Conservation (phyloP, 2,797 vertebrate species). For the Allenopithecus nigroviridis region DNA sequence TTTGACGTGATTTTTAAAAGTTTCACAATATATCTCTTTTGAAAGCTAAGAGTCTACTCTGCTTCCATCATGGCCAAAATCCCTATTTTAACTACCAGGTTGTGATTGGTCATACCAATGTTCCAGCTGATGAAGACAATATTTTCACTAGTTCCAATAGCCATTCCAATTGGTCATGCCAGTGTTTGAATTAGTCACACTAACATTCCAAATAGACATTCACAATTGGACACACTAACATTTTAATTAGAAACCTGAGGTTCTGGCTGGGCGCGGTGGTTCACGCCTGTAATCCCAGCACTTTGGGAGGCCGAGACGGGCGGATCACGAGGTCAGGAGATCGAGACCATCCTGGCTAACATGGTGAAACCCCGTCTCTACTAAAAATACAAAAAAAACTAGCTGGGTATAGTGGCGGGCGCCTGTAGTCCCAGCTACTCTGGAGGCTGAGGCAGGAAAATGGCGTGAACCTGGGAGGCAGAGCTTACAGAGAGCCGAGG, state of each 20-base stretch:
- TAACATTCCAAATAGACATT: background rate
- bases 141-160: constrained; percentile 39
- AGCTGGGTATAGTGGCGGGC: too few relatives aligned
- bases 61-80: background rate
- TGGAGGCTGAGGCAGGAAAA: too few relatives aligned
- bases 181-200: background rate
- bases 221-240: background rate
- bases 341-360: too few relatives aligned
- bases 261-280: background rate
- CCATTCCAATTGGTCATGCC: constrained; percentile 8
- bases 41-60: constrained; percentile 25
- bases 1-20: background rate
- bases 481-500: too few relatives aligned
- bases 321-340: too few relatives aligned
- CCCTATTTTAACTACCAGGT: background rate
- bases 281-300: too few relatives aligned
- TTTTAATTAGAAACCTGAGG: constrained; percentile 18
- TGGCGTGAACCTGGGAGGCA: too few relatives aligned
- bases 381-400: too few relatives aligned
- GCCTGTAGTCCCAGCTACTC: too few relatives aligned
- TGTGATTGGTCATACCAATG: constrained; percentile 20
- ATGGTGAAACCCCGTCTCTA: too few relatives aligned
- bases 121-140: background rate
- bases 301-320: too few relatives aligned
- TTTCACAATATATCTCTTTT: background rate